These are phyloP conservation scores for Myotis findleyi DNA, from an alignment of 2,797 vertebrate genomes.

Conservation along the genomic window DNA sequence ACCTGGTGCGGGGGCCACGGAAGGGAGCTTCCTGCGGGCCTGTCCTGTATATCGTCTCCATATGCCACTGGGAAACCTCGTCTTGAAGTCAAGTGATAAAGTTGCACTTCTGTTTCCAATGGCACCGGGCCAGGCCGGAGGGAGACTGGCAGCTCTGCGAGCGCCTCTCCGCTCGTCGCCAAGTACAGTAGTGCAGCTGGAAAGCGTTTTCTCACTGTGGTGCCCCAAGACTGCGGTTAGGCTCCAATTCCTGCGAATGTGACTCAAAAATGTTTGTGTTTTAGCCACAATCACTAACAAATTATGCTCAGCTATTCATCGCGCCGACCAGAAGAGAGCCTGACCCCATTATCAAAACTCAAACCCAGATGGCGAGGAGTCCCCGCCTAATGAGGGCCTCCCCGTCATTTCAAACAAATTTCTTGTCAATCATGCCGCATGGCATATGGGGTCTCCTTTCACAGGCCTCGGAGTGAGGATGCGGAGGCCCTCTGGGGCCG, in stretches of 20 bases:
- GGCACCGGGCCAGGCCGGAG: conserved; percentile 71
- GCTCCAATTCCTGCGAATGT: conserved; percentile 80
- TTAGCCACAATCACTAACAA: conserved; percentile 79
- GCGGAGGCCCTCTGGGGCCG: neutral
- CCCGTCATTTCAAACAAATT: conserved; percentile 72
- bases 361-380: conserved; percentile 71
- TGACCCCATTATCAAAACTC: conserved; percentile 71
- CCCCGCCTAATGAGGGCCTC: conserved; percentile 71
- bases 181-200: conserved; percentile 74
- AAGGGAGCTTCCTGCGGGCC: conserved; percentile 12
- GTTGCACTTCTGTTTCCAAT: conserved; percentile 81
- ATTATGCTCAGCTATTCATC: conserved; percentile 72
- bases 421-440: conserved; percentile 69
- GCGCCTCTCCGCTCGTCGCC: conserved; percentile 58
- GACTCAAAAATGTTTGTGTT: conserved; percentile 82
- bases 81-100: conserved; percentile 80
- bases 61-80: conserved; percentile 68
- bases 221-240: conserved; percentile 70
- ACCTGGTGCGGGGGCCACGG: neutral
- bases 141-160: conserved; percentile 66
- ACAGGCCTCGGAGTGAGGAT: neutral
- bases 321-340: conserved; percentile 70
- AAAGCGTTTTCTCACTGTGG: conserved; percentile 75
- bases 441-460: conserved; percentile 62
- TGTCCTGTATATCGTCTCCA: conserved; percentile 68